A percentile compares a stretch with the other conserved stretches of the same genome.
phyloP scores from a whole-genome alignment of 2,888 invertebrate species.

The Eudasyphora cyanicolor region DNA sequence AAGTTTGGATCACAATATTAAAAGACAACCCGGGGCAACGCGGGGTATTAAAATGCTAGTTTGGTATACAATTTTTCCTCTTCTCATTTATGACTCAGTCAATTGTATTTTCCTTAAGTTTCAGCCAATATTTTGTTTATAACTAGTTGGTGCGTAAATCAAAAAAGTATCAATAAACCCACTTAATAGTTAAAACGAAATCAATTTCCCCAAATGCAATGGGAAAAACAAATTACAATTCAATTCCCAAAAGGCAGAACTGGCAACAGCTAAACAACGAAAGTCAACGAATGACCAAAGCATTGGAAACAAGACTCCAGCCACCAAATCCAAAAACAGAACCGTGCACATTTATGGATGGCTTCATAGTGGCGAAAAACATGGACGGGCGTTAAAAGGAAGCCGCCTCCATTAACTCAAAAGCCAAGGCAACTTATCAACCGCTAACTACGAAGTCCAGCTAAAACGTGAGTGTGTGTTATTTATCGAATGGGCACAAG shows the following conservation, averaged over 20 bases:
- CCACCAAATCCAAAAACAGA: background rate
- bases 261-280: background rate
- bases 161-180: background rate
- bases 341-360: background rate
- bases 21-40: no score
- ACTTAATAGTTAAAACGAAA: constrained; percentile 3
- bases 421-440: constrained; percentile 74
- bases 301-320: background rate
- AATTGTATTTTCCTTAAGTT: no score
- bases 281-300: background rate
- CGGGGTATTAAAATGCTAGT: no score
- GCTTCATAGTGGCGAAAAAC: background rate
- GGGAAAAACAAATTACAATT: background rate
- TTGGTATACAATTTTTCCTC: no score
- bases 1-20: no score
- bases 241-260: constrained; percentile 9
- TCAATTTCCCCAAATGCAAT: background rate
- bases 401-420: constrained; percentile 71
- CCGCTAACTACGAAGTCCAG: constrained; percentile 39
- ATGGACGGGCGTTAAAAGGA: constrained; percentile 59
- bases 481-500: constrained; percentile 12
- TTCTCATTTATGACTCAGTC: no score
- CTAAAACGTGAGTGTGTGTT: background rate
- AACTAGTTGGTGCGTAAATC: background rate
- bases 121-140: no score